These are phyloP conservation scores for Patiria miniata DNA, from an alignment of 35 echinoderm and acorn worm genomes.

Conservation along the genomic window DNA sequence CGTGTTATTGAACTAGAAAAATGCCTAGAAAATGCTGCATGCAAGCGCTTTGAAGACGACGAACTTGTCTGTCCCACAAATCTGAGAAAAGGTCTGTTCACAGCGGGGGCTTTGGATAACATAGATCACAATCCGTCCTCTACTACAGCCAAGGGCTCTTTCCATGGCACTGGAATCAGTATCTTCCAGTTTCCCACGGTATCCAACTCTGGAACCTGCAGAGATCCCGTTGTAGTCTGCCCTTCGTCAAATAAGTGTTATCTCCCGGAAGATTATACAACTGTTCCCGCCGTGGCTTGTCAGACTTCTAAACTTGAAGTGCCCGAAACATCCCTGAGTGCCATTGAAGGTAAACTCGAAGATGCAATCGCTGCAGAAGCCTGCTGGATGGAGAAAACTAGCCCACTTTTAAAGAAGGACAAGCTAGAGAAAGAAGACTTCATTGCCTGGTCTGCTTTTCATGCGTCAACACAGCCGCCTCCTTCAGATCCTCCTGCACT, in stretches of 20 bases:
- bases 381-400: background rate
- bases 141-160: slow-evolving; percentile 50
- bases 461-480: background rate
- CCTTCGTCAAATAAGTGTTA: background rate
- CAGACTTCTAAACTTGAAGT: slow-evolving; percentile 3
- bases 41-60: background rate
- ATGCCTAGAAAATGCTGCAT: background rate
- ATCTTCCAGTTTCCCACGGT: slow-evolving; percentile 21
- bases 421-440: background rate
- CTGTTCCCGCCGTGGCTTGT: background rate
- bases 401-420: background rate
- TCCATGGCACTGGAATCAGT: slow-evolving; percentile 54
- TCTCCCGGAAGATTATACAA: slow-evolving; percentile 19
- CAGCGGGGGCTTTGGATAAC: slow-evolving; percentile 40
- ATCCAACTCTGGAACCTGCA: background rate
- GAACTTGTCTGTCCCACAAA: slow-evolving; percentile 34
- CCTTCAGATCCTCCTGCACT: background rate
- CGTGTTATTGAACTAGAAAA: slow-evolving; percentile 33
- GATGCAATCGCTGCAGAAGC: background rate
- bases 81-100: slow-evolving; percentile 33
- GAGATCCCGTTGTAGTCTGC: background rate
- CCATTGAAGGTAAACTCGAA: background rate
- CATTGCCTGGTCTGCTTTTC: slow-evolving; percentile 27
- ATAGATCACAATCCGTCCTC: slow-evolving; percentile 61
- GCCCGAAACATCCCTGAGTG: background rate